Evolutionary conservation across 2,113 vertebrate genomes (phyloP).

Genomic region (Phalacrocorax aristotelis): DNA sequence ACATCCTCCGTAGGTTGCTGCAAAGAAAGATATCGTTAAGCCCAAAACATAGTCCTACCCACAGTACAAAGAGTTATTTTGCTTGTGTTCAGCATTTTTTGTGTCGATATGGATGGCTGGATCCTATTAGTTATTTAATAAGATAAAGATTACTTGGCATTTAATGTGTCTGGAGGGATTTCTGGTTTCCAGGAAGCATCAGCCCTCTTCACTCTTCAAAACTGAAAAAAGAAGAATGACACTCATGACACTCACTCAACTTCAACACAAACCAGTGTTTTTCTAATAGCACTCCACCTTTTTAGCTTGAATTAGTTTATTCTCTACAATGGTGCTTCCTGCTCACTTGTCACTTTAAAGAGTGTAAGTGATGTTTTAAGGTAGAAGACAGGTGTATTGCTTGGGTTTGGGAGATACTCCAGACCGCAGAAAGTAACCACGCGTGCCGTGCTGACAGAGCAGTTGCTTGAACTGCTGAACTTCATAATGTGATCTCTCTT

Average conservation of each 20-base stretch:
- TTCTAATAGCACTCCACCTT: neutral
- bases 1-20: neutral
- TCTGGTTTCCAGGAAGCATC: conserved; percentile 11
- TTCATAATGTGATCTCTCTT: neutral
- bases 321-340: neutral
- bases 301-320: neutral
- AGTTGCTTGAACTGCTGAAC: neutral
- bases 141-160: neutral
- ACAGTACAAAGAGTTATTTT: neutral
- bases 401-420: neutral
- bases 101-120: neutral
- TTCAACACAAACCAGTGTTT: neutral
- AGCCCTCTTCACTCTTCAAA: neutral
- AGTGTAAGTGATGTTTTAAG: neutral
- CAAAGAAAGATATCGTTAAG: neutral
- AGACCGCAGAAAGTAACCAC: neutral
- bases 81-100: neutral
- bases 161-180: neutral
- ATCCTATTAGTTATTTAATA: conserved; percentile 9
- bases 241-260: neutral
- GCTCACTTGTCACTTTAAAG: neutral
- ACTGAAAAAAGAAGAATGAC: neutral
- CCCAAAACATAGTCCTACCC: neutral
- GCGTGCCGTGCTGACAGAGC: neutral
- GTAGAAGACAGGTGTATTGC: neutral